Evolutionary conservation across 2,888 invertebrate genomes (phyloP), one percentile per base, ranked within the genome.

Genomic region (Ichneumon xanthorius): DNA sequence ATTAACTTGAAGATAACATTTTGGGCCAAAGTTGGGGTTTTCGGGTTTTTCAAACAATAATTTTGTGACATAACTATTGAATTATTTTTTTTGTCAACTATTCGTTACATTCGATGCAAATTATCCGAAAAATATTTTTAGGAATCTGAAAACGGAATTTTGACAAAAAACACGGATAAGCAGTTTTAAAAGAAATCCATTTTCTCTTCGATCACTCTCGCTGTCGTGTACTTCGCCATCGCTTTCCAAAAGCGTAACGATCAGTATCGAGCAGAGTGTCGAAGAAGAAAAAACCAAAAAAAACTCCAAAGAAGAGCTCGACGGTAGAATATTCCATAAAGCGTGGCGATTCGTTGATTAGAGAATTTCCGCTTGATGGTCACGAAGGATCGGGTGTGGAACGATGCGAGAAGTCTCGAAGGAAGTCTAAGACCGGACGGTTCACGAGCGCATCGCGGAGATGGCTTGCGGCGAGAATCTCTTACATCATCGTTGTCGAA

Each of bases 261-360:
- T 22, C 19, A 58, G 58, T 40, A 16, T 58, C 19, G 5, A 16
- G 7, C 9, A 4, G 55, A 14, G 11, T 26, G 26, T 26, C 26
- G 61, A 45, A 26, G 7, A 48, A 61, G 37, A 26, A 16, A 3
- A 11, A 33, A 4, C 16, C 45, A 65, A 48, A 61, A 26, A 4
- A 40, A 22, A 48, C 19, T 40, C n/a, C 48, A 55, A 55, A 53
- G 14, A 4, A 16, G 53, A 26, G 45, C 14, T 26, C 19, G 40
- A 19, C 11, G 67, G n/a, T 67, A 26, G 72, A 55, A 55, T 73
- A 72, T 55, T 81, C 45, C 58, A n/a, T 50, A 80, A 86, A 84
- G 76, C 73, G 76, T 81, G 80, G 80, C 80, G 77, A 76, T 83
- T 77, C 84, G 80, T 87, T 84, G 85, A 87, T 87, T 85, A 78